Conservation (phyloP, 2,888 invertebrate genomes). For the Trissolcus brochymenae region DNA sequence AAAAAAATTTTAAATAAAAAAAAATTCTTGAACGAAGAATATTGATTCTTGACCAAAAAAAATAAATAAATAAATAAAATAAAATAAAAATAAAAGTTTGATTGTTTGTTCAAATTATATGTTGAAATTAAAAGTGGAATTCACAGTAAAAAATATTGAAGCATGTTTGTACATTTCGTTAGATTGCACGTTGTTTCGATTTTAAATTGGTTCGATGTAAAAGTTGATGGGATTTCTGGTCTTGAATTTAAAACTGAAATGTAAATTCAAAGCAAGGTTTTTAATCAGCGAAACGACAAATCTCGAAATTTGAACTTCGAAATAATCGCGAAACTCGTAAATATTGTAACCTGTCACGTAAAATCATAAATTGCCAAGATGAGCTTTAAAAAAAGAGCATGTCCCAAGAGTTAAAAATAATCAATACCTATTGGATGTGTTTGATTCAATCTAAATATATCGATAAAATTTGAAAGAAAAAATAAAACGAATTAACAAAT, state of each 20-base stretch:
- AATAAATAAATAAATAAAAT: too few relatives aligned
- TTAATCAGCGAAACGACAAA: conserved; percentile 4
- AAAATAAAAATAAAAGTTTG: too few relatives aligned
- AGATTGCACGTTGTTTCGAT: conserved; percentile 1
- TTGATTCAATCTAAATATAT: conserved; percentile 44
- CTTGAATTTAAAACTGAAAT: background rate
- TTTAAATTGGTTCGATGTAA: background rate
- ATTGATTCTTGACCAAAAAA: too few relatives aligned
- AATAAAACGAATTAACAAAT: too few relatives aligned
- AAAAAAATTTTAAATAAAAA: too few relatives aligned
- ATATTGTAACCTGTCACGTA: conserved; percentile 25
- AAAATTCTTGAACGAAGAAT: too few relatives aligned
- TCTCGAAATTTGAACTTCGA: conserved; percentile 25
- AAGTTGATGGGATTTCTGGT: too few relatives aligned
- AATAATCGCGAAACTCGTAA: conserved; percentile 40
- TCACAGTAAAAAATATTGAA: conserved; percentile 33
- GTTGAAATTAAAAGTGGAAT: too few relatives aligned
- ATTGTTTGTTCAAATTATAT: too few relatives aligned
- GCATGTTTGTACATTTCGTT: background rate
- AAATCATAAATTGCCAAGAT: conserved; percentile 33
- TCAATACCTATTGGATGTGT: conserved; percentile 47
- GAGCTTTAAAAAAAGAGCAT: conserved; percentile 20
- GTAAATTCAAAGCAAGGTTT: background rate
- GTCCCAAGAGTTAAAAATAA: conserved; percentile 46
- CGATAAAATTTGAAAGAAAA: too few relatives aligned